Base-by-base conservation (phyloP, 2,888 invertebrate genomes). In the Drosophila pegasa region DNA sequence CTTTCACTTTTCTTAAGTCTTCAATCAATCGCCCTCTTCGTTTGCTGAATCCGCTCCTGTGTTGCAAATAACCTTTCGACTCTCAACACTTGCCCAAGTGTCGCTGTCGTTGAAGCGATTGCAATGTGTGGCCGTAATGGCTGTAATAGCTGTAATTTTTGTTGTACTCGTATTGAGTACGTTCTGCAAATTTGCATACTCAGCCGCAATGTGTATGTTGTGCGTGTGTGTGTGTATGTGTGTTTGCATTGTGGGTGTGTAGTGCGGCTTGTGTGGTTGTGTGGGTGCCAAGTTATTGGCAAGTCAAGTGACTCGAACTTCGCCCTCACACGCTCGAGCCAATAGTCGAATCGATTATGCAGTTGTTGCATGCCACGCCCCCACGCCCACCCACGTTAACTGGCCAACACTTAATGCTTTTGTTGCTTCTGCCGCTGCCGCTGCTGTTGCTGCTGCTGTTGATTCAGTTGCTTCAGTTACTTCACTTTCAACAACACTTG, bases 401-500 rank as follows among this genome's bases (percentile, higher is more conserved):
- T 84, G 81, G 60, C 61, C 75, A 62, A 67, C 72, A 75, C 72
- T 88, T 79, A 56, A 62, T 66, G 69, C 65, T 56, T 71, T 71
- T 38, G 31, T 33, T 68, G 79, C 65, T 56, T 71, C 71, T 38
- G 31, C 31, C 65, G 79, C 69, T 79, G 68, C 38, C 22, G 29
- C n/a, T 31, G n/a, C n/a, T n/a, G n/a, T 33, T 38, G 52, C 29
- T 66, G 71, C 73, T 76, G 75, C 66, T 71, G 9, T 75, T 78
- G 68, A 3, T 35, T 3, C 76, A 69, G 85, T 81, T 78, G 81
- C 73, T 82, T 71, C 77, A 71, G 74, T 78, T 83, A 84, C 75
- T 63, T 63, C 62, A 80, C 59, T 82, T 86, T 75, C 61, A 56
- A 71, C 84, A 87, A 72, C 86, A 87, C 86, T 87, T 71, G 43